phyloP scores from a whole-genome alignment of 2,113 vertebrate genomes.

The Ornithorhynchus anatinus region DNA sequence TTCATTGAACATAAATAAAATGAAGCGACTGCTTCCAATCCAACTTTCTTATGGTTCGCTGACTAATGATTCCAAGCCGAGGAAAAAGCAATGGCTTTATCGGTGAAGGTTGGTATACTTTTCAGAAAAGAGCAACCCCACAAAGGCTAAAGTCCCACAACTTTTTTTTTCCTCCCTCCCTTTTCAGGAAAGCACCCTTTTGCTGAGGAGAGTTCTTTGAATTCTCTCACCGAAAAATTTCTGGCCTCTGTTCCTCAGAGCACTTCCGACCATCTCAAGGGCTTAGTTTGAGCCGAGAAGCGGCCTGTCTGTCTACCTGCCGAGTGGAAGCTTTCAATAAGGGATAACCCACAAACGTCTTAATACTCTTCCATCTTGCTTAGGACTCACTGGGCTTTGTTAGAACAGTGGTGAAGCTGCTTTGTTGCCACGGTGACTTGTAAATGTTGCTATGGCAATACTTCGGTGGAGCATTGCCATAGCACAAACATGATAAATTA shows the following conservation, averaged over 20 bases:
- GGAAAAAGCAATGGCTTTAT: too few relatives aligned
- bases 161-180: background rate
- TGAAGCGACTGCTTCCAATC: too few relatives aligned
- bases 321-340: background rate
- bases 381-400: conserved; percentile 62
- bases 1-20: too few relatives aligned
- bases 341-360: conserved; percentile 36
- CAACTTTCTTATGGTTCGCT: too few relatives aligned
- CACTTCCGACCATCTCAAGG: background rate
- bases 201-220: background rate
- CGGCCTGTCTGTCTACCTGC: background rate
- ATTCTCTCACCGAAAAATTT: background rate
- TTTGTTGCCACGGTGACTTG: conserved; percentile 76
- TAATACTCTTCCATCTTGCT: conserved; percentile 46
- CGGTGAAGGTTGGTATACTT: too few relatives aligned
- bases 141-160: too few relatives aligned
- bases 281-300: background rate
- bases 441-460: conserved; percentile 80
- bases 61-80: too few relatives aligned
- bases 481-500: conserved; percentile 75
- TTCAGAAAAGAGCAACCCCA: too few relatives aligned
- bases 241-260: rapidly evolving
- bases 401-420: conserved; percentile 62
- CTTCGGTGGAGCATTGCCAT: conserved; percentile 67
- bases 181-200: background rate